These are phyloP conservation scores for Rhea pennata DNA, from an alignment of 2,113 vertebrate species.

Conservation along the genomic window DNA sequence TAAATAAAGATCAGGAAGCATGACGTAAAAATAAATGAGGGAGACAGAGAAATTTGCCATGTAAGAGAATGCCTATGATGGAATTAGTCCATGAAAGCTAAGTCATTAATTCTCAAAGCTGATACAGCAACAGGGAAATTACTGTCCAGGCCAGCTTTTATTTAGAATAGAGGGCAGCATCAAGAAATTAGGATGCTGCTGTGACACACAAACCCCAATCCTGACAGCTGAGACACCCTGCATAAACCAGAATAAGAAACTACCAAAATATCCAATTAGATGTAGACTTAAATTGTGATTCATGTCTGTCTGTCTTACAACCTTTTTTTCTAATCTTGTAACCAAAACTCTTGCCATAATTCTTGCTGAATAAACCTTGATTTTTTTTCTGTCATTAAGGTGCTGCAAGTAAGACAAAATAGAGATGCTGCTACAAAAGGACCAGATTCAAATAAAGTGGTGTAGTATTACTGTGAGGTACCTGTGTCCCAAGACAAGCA, in stretches of 20 bases:
- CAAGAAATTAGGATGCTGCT: neutral
- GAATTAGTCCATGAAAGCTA: neutral
- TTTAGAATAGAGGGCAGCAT: neutral
- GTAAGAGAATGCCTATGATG: fast-evolving
- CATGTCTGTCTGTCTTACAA: neutral
- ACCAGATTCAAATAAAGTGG: neutral
- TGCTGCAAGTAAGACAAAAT: neutral
- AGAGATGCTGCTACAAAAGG: neutral
- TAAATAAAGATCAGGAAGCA: neutral
- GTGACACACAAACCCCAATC: neutral
- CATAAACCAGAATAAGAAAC: neutral
- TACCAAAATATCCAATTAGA: neutral
- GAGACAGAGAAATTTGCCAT: neutral
- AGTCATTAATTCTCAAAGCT: neutral
- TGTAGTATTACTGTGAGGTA: neutral
- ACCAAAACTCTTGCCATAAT: neutral
- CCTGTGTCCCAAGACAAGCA: neutral
- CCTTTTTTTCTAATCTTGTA: neutral
- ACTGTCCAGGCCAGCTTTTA: neutral
- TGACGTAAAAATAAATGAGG: neutral
- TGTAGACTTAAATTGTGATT: neutral
- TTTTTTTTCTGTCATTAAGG: neutral
- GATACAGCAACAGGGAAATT: neutral
- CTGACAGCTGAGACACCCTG: neutral
- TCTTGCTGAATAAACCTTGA: neutral